Evolutionary conservation across 1,140 invertebrate genomes (phyloP).

Genomic region (Neodiprion lecontei): DNA sequence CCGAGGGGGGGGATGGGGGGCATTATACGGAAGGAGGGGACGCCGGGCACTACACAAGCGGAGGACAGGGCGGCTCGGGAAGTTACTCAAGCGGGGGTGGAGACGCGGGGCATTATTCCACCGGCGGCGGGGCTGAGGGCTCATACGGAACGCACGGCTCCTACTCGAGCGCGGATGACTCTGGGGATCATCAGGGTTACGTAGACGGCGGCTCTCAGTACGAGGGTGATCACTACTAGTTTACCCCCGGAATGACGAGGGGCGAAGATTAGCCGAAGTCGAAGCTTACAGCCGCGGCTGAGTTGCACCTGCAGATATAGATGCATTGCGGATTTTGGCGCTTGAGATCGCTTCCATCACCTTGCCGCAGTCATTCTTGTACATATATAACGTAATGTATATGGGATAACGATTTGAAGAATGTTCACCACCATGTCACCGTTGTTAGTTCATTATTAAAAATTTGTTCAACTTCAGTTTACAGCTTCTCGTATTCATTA

Average conservation of each 20-base stretch:
- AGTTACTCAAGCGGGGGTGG: not conserved
- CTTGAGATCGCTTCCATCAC: not conserved
- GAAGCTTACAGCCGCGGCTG: too few relatives aligned
- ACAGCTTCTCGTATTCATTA: not conserved
- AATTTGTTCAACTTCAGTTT: not conserved
- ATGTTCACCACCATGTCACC: not conserved
- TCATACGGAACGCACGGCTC: conserved; percentile 43
- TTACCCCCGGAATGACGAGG: not conserved
- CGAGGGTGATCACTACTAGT: conserved; percentile 34
- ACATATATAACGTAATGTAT: not conserved
- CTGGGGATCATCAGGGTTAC: conserved; percentile 26
- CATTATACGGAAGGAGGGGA: conserved; percentile 35
- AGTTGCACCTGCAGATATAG: too few relatives aligned
- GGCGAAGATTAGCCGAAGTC: too few relatives aligned
- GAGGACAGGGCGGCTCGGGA: not conserved
- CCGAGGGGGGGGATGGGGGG: conserved; percentile 28
- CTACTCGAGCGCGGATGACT: conserved; percentile 32
- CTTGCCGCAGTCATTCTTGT: not conserved
- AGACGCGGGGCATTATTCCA: conserved; percentile 6
- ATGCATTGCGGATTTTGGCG: not conserved
- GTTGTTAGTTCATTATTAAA: not conserved
- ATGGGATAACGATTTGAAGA: not conserved
- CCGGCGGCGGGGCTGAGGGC: conserved; percentile 33
- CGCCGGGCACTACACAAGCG: conserved; percentile 4
- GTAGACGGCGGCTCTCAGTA: conserved; percentile 23